A percentile compares a stretch with the other conserved stretches of the same genome.
phyloP scores from a whole-genome alignment of 2,888 invertebrate genomes.

The Ischnura elegans region DNA sequence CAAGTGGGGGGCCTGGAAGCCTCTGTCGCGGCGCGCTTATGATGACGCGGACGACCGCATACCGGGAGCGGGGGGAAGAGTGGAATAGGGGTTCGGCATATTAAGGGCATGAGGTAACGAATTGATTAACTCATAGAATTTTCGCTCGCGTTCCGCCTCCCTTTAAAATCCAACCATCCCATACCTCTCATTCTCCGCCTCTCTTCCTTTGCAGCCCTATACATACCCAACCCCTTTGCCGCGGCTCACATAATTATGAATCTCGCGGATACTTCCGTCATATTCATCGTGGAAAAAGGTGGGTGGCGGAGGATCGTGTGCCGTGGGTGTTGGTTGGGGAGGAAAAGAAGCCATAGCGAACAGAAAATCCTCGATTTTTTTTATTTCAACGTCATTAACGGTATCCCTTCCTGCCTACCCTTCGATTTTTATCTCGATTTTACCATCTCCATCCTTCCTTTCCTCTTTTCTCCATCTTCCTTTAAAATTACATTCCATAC shows the following conservation, averaged over 20 bases:
- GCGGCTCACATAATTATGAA: constrained; percentile 32
- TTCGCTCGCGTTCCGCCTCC: background rate
- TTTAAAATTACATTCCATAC: background rate
- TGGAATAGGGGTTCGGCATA: background rate
- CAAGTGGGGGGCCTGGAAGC: too few species aligned
- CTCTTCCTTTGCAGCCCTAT: background rate
- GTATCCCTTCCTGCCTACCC: background rate
- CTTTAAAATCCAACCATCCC: background rate
- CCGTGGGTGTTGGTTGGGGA: too few species aligned
- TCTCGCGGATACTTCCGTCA: background rate
- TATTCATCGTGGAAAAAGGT: background rate
- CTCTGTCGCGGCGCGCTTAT: background rate
- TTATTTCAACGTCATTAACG: background rate
- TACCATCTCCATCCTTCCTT: background rate
- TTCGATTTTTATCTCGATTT: background rate
- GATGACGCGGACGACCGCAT: background rate
- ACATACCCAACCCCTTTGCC: too few species aligned
- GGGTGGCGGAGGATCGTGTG: background rate
- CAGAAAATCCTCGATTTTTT: background rate
- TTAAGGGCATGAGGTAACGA: background rate
- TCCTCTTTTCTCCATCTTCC: background rate
- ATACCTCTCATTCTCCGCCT: background rate
- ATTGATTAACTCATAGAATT: constrained; percentile 35
- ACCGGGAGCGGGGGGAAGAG: background rate
- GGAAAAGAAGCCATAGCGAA: background rate